Percentiles rank a stretch among this genome's conserved stretches.
phyloP scores from a whole-genome alignment of 2,113 vertebrate species.

The Pyrgilauda ruficollis region DNA sequence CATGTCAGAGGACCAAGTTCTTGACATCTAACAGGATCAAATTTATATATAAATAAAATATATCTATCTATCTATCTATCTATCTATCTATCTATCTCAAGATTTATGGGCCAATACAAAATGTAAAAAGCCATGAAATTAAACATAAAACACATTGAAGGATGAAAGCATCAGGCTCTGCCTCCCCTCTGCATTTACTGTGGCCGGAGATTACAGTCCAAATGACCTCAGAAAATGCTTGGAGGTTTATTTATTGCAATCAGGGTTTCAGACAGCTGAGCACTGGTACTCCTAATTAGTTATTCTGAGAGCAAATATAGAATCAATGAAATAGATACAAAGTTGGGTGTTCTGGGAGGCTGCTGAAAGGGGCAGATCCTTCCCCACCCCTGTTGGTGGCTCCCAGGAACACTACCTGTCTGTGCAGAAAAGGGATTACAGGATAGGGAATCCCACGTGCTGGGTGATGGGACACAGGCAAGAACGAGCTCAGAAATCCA shows the following conservation, averaged over 20 bases:
- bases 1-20: background rate
- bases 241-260: background rate
- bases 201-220: background rate
- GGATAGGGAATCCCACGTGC: background rate
- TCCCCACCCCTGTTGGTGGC: background rate
- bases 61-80: background rate
- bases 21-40: background rate
- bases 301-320: background rate
- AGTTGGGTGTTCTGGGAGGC: background rate
- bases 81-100: background rate
- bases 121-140: background rate
- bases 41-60: background rate
- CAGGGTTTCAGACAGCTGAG: background rate
- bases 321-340: background rate
- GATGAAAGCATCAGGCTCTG: background rate
- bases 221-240: background rate
- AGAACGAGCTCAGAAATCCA: background rate
- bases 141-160: background rate
- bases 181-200: background rate
- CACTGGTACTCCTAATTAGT: background rate
- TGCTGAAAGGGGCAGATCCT: background rate
- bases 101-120: background rate
- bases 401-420: background rate
- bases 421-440: fast-evolving
- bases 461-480: background rate